phyloP scores from a whole-genome alignment of 2,888 invertebrate genomes.

The Heliconius cydno region DNA sequence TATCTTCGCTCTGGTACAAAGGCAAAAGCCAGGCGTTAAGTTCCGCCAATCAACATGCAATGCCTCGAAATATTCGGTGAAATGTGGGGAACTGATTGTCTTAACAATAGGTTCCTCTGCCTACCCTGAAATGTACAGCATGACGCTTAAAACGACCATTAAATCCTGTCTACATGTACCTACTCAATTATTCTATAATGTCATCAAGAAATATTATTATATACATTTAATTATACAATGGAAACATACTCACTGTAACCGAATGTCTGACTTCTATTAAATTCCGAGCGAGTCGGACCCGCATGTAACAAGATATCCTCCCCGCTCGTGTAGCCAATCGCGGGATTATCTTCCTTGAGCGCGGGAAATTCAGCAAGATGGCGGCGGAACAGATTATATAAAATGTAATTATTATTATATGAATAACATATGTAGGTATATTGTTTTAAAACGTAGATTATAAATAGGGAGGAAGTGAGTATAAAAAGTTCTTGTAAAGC shows the following conservation, averaged over 20 bases:
- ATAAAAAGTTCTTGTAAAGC: not conserved
- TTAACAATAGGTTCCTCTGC: too few relatives aligned
- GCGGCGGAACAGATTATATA: conserved; percentile 53
- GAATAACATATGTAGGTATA: not conserved
- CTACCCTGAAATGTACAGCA: too few relatives aligned
- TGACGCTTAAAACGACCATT: too few relatives aligned
- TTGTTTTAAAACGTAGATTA: not conserved
- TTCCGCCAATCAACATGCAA: too few relatives aligned
- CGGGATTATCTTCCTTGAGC: conserved; percentile 70
- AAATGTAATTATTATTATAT: conserved; percentile 26
- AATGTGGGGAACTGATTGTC: too few relatives aligned
- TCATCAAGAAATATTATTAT: too few relatives aligned
- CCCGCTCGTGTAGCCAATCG: conserved; percentile 65
- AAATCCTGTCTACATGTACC: too few relatives aligned
- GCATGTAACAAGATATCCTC: conserved; percentile 59
- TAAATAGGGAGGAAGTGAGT: too few relatives aligned
- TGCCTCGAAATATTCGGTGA: too few relatives aligned
- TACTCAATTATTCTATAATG: too few relatives aligned
- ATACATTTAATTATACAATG: conserved; percentile 23
- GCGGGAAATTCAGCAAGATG: conserved; percentile 71
- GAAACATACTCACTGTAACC: conserved; percentile 16
- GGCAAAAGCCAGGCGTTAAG: too few relatives aligned
- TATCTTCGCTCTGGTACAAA: too few relatives aligned
- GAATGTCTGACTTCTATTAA: conserved; percentile 37
- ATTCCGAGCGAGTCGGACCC: conserved; percentile 34